Conservation (phyloP, 2,113 vertebrate genomes). For the Chamaetylas fuelleborni region DNA sequence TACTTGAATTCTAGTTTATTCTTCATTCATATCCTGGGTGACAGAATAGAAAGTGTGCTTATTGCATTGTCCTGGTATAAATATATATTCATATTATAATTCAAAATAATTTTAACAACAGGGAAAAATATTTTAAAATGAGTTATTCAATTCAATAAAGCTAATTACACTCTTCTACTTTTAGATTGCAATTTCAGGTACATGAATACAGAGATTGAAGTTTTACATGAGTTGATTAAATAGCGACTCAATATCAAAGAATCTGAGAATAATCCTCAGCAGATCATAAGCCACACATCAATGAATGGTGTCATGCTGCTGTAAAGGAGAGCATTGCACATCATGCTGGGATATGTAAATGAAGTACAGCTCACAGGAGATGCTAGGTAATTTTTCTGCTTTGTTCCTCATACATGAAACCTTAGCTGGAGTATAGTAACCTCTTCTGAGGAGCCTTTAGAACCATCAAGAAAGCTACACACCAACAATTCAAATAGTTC, state of each 20-base stretch:
- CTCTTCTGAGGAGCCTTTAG: neutral
- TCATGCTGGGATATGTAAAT: conserved; percentile 3
- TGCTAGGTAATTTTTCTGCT: neutral
- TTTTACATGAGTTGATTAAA: neutral
- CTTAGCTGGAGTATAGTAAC: neutral
- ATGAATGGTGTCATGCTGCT: neutral
- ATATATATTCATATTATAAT: neutral
- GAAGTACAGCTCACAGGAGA: neutral
- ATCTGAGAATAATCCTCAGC: conserved; percentile 3
- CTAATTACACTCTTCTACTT: neutral
- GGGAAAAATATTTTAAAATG: neutral
- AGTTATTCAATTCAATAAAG: neutral
- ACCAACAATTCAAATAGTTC: neutral
- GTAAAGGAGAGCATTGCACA: neutral
- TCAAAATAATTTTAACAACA: neutral
- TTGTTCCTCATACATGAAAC: neutral
- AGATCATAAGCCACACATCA: neutral
- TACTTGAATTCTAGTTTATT: neutral
- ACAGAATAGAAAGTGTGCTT: neutral
- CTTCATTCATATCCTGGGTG: neutral
- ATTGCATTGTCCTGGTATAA: neutral
- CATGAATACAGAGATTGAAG: neutral
- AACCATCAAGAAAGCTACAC: neutral
- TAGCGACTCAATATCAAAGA: neutral
- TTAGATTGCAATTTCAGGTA: neutral